Base-by-base conservation (phyloP, 2,888 invertebrate species). In the Cephus runcator region DNA sequence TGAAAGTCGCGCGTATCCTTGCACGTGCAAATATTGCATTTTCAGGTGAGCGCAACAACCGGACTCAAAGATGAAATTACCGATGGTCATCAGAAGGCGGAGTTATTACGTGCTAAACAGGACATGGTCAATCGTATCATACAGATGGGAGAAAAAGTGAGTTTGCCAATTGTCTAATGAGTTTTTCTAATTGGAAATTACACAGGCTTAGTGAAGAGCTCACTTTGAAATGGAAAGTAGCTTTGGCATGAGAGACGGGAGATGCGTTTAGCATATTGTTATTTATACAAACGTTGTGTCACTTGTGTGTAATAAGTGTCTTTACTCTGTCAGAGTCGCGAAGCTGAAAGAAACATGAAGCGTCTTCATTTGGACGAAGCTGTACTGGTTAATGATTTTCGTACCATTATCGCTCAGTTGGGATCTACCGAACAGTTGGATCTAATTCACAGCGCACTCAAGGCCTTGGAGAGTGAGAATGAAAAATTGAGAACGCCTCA, bases 141-240 rank as follows among this genome's bases (percentile, higher is more conserved):
- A 79, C 90, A 91, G 84, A 90, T 91, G 82, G 91, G 90, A 12
- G 91, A 92, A 83, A 91, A 92, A 88, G 92, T 92, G 85, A 75
- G 71, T 69, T 34, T 56, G 56, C 23, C 23, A 56, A 56, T 56
- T 56, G 23, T 56, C 56, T 56, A 23, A 56, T 56, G 56, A 56
- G 2, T 23, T 56, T 56, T 23, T 56, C 56, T 23, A 15, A 56
- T 23, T 6, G 9, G 9, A 56, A 23, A 56, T 56, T 56, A 56
- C 9, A 3, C 9, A 56, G 56, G 23, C 56, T 9, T 1, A 6
- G 56, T 9, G 23, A 56, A 56, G 56, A 23, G 23, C 0, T 23
- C 9, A 56, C 6, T 56, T 56, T 56, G 9, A 23, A 56, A 56
- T 56, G 9, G 9, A 56, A 56, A 56, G 56, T 56, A 56, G 56